Evolutionary conservation across 2,113 vertebrate genomes (phyloP).

Genomic region (Crotophaga sulcirostris): DNA sequence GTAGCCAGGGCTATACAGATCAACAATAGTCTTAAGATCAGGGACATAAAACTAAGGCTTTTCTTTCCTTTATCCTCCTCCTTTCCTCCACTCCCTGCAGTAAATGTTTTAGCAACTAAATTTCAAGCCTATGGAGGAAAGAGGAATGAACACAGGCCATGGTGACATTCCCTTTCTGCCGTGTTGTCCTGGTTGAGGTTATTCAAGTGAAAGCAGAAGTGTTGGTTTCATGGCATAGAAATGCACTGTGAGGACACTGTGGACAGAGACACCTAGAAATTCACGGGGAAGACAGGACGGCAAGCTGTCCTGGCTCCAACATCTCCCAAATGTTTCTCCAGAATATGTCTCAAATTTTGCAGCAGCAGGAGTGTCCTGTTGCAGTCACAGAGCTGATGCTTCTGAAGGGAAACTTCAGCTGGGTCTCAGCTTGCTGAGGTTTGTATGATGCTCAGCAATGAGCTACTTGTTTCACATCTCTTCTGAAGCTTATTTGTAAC

Average conservation of each 20-base stretch:
- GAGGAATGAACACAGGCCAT: not conserved
- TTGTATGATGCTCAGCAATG: not conserved
- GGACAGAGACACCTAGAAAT: not conserved
- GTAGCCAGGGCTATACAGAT: accelerated
- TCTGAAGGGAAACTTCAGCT: not conserved
- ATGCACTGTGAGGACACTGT: not conserved
- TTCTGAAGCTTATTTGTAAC: not conserved
- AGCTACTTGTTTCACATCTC: not conserved
- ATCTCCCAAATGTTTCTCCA: not conserved
- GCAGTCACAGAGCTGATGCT: not conserved
- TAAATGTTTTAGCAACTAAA: not conserved
- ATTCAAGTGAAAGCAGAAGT: not conserved
- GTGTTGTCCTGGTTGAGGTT: not conserved
- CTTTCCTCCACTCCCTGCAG: accelerated
- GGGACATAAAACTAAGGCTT: not conserved
- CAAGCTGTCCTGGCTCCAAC: not conserved
- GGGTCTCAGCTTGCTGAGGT: not conserved
- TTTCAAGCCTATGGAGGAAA: not conserved
- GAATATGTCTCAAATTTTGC: not conserved
- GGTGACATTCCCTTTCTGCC: not conserved
- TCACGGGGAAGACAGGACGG: accelerated
- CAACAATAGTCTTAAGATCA: not conserved
- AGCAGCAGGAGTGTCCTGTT: not conserved
- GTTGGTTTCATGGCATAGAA: not conserved
- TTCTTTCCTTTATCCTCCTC: not conserved